These are phyloP conservation scores for Tamandua tetradactyla DNA, from an alignment of 2,797 vertebrate genomes.

Conservation along the genomic window DNA sequence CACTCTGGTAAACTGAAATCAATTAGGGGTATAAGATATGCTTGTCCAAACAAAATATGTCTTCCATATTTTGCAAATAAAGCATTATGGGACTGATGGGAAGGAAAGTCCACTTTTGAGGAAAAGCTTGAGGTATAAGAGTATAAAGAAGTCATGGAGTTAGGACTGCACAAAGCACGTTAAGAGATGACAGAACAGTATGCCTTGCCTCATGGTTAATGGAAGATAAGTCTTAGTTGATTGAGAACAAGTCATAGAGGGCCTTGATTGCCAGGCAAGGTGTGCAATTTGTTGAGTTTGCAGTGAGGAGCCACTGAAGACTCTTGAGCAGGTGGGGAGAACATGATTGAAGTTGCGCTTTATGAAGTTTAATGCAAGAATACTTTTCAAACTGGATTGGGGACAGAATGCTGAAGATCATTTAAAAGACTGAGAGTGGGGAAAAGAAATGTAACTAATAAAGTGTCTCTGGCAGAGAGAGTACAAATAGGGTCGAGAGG, in stretches of 20 bases:
- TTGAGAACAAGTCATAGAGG: background rate
- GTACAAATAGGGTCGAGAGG: too few relatives aligned
- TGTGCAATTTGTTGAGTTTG: background rate
- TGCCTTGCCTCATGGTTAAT: background rate
- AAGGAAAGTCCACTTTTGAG: constrained; percentile 14
- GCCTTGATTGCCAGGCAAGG: background rate
- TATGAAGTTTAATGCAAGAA: background rate
- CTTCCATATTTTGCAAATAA: background rate
- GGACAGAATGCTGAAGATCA: background rate
- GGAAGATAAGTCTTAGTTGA: background rate
- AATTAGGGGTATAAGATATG: background rate
- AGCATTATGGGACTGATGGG: background rate
- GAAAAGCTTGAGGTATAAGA: constrained; percentile 14
- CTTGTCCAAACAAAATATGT: background rate
- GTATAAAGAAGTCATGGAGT: background rate
- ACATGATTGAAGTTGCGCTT: background rate
- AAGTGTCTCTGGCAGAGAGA: too few relatives aligned
- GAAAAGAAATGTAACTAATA: too few relatives aligned
- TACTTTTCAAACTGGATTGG: background rate
- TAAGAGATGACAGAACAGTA: background rate
- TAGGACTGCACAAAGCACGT: background rate
- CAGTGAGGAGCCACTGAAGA: constrained; percentile 2
- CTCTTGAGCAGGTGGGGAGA: background rate
- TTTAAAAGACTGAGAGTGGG: background rate
- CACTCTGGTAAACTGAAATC: background rate